Conservation (phyloP, 2,113 vertebrate genomes). For the Albula goreensis region DNA sequence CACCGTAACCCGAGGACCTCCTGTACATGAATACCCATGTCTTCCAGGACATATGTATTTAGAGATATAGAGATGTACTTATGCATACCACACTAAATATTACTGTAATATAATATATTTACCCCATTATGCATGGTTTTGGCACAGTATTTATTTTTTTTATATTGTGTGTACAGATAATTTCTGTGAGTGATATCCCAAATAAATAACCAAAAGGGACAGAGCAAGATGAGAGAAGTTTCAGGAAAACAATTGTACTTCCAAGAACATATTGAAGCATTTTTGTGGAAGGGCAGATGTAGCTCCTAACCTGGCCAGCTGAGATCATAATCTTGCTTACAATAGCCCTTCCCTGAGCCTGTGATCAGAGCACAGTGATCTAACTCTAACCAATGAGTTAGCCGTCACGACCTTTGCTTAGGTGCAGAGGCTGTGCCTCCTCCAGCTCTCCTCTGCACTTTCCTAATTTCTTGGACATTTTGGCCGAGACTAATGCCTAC, state of each 20-base stretch:
- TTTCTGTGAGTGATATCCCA: not conserved
- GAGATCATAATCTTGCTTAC: constrained; percentile 1
- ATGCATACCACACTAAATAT: not conserved
- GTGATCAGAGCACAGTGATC: not conserved
- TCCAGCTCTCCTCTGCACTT: not conserved
- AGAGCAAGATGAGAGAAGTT: not conserved
- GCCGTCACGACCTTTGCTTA: not conserved
- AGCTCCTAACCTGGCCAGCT: not conserved
- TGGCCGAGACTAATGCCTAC: constrained; percentile 25
- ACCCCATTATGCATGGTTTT: not conserved
- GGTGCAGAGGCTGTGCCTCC: not conserved
- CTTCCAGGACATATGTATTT: not conserved
- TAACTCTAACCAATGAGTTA: not conserved
- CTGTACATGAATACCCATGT: not conserved
- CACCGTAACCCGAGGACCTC: too few species aligned
- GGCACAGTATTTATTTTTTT: not conserved
- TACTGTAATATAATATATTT: not conserved
- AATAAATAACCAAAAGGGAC: not conserved
- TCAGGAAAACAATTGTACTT: not conserved
- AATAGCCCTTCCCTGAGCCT: not conserved
- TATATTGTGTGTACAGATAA: not conserved
- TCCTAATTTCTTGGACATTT: constrained; percentile 6
- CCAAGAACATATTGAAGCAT: not conserved
- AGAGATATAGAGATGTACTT: not conserved
- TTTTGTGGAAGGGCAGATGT: constrained; percentile 15